Percentiles rank a stretch among this genome's conserved stretches.
These are phyloP conservation scores for Pangasius djambal DNA, from an alignment of 2,797 vertebrate species.

Conservation along the genomic window DNA sequence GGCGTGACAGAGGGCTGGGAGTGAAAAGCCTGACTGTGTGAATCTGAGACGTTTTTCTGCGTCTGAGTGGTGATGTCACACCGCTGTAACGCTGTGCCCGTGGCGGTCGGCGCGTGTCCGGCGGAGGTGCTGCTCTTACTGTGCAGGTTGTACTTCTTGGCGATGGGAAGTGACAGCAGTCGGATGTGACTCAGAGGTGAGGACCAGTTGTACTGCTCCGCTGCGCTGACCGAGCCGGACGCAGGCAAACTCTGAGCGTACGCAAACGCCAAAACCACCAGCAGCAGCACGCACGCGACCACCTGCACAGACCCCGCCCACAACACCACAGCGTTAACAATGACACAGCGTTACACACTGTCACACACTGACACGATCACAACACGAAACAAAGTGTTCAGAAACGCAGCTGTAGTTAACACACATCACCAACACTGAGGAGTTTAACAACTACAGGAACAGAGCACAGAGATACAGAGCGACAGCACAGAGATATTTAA, in stretches of 20 bases:
- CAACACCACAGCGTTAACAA: not conserved
- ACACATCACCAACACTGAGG: too few relatives aligned
- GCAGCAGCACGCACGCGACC: constrained; percentile 81
- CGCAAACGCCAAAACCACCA: constrained; percentile 83
- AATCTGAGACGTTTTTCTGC: not conserved
- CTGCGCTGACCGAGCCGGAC: constrained; percentile 76
- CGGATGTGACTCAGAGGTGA: constrained; percentile 87
- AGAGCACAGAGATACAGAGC: too few relatives aligned
- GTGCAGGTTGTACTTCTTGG: constrained; percentile 93
- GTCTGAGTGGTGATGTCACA: not conserved
- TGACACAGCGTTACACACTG: not conserved
- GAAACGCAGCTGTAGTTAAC: too few relatives aligned
- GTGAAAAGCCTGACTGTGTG: too few relatives aligned
- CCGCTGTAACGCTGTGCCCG: not conserved
- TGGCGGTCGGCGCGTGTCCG: not conserved
- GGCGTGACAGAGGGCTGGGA: too few relatives aligned
- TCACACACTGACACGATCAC: not conserved
- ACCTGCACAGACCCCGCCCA: constrained; percentile 70
- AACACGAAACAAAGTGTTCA: not conserved
- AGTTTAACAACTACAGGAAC: too few relatives aligned
- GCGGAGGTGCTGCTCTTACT: constrained; percentile 63
- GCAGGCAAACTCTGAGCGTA: constrained; percentile 81
- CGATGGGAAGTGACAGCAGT: constrained; percentile 88
- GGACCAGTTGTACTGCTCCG: constrained; percentile 80
- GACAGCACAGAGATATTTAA: too few relatives aligned